These are phyloP conservation scores for Darevskia nairensis DNA, from an alignment of 2,797 vertebrate genomes.

Conservation along the genomic window DNA sequence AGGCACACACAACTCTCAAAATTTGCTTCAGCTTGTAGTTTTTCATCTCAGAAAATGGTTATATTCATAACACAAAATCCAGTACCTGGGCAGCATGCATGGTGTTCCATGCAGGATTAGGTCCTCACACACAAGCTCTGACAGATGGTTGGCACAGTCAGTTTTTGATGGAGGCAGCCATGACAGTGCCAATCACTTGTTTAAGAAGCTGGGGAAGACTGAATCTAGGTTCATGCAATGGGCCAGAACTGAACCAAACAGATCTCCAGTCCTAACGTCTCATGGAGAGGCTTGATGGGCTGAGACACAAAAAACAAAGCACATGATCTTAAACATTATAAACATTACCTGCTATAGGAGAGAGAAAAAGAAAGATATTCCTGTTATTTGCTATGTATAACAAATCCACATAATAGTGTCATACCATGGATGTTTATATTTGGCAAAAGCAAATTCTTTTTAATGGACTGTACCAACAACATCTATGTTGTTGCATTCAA, in stretches of 20 bases:
- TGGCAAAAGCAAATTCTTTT: too few relatives aligned
- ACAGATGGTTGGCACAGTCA: background rate
- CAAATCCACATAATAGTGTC: too few relatives aligned
- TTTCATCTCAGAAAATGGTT: conserved; percentile 63
- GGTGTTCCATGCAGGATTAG: background rate
- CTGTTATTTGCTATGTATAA: too few relatives aligned
- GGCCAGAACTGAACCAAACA: background rate
- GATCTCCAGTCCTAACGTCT: too few relatives aligned
- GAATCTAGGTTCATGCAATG: background rate
- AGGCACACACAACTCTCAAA: conserved; percentile 71
- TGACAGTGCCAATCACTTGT: background rate
- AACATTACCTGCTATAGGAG: too few relatives aligned
- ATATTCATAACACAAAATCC: conserved; percentile 62
- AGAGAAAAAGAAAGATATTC: too few relatives aligned
- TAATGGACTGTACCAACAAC: background rate
- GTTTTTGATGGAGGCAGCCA: background rate
- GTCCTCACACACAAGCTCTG: background rate
- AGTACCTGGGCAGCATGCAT: background rate
- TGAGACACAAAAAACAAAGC: too few relatives aligned
- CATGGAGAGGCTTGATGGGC: too few relatives aligned
- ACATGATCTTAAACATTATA: too few relatives aligned
- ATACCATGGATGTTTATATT: too few relatives aligned
- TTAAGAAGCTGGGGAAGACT: background rate
- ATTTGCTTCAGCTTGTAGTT: conserved; percentile 61
- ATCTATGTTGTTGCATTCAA: background rate